Conservation (phyloP, 2,888 invertebrate genomes). For the Diplolepis rosae region DNA sequence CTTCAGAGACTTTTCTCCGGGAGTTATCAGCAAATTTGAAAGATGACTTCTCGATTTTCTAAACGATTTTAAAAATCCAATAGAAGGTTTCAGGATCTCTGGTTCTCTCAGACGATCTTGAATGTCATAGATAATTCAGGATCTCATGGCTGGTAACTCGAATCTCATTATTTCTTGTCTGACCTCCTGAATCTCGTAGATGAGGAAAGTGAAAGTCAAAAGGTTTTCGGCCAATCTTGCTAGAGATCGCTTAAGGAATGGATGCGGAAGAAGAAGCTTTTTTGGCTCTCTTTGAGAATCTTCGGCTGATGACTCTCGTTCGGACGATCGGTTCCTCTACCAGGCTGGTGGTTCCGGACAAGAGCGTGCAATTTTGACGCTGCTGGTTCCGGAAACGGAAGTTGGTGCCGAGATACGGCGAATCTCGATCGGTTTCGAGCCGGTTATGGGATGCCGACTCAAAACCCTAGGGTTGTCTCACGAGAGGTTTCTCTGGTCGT, state of each 20-base stretch:
- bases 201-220: constrained; percentile 13
- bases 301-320: background rate
- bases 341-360: constrained; percentile 61
- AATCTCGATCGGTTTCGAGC: constrained; percentile 70
- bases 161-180: background rate
- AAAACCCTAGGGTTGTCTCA: constrained; percentile 70
- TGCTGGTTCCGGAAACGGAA: constrained; percentile 44
- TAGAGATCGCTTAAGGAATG: background rate
- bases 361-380: constrained; percentile 58
- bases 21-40: no score
- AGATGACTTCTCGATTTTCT: background rate
- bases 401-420: constrained; percentile 69
- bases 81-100: background rate
- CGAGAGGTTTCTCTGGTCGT: constrained; percentile 72
- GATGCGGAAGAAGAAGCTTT: constrained; percentile 4
- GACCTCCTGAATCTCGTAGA: background rate
- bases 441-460: constrained; percentile 67
- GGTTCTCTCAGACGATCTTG: background rate
- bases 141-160: no score
- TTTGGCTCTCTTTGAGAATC: constrained; percentile 14
- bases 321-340: constrained; percentile 33
- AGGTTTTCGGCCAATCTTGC: background rate
- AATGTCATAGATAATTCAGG: background rate
- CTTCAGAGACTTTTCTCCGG: background rate
- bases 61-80: no score